Evolutionary conservation across 1,140 invertebrate species (phyloP).

Genomic region (Portunus trituberculatus): DNA sequence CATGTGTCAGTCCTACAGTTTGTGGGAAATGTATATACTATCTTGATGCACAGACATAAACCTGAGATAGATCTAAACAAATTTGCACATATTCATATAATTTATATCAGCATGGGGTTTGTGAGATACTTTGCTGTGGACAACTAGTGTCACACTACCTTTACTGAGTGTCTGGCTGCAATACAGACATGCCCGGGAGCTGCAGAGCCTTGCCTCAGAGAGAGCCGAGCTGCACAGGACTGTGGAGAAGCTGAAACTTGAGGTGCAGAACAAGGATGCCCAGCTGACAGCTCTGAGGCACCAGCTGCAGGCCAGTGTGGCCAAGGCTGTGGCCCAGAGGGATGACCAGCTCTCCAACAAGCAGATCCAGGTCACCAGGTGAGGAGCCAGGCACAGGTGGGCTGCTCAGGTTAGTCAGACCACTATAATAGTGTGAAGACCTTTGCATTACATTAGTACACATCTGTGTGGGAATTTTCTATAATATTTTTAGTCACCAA

Average conservation of each 20-base stretch:
- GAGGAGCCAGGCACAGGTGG: not conserved
- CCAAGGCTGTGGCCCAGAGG: conserved; percentile 59
- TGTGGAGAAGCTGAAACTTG: conserved; percentile 69
- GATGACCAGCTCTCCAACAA: conserved; percentile 66
- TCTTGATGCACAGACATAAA: too few species aligned
- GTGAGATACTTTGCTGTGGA: too few species aligned
- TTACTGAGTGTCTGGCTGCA: not conserved
- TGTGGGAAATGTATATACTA: too few species aligned
- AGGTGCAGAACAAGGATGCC: conserved; percentile 66
- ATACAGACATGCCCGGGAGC: conserved; percentile 66
- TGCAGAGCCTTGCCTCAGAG: conserved; percentile 63
- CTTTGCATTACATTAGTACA: not conserved
- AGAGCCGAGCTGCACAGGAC: conserved; percentile 66
- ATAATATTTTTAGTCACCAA: too few species aligned
- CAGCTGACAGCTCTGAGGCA: conserved; percentile 61
- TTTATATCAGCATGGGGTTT: too few species aligned
- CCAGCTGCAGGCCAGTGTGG: conserved; percentile 61
- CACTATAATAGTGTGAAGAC: not conserved
- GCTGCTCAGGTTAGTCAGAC: not conserved
- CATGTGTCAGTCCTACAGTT: too few species aligned
- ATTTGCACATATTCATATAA: too few species aligned
- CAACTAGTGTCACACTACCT: too few species aligned
- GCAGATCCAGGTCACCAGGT: conserved; percentile 71
- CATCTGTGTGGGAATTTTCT: not conserved
- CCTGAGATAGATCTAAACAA: too few species aligned